Evolutionary conservation across 2,113 vertebrate genomes (phyloP), one percentile per base, ranked within the genome.

Genomic region (Chamaetylas fuelleborni): DNA sequence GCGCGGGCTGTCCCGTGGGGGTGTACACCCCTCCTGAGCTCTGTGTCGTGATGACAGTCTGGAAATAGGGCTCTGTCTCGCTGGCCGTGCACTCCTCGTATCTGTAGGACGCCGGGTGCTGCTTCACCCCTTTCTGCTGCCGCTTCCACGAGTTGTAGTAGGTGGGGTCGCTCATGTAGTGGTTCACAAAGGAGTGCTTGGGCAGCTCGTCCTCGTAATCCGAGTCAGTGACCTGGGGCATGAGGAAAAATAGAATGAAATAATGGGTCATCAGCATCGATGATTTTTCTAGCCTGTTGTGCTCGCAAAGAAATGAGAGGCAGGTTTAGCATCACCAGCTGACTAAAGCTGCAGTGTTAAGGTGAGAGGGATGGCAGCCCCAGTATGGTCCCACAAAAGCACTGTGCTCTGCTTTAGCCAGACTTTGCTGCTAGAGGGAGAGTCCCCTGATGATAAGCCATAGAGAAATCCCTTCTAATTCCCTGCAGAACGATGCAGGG

Each of bases 101-200:
- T 86, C 97, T 95, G 45, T 99, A 99, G 6, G 98, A 95, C 0
- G 97, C 40, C 0, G 98, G 97, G 86, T 96, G 87, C 90, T 98
- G 87, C 92, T 99, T 98, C 50, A 98, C 96, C 64, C 98, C 98
- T 61, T 99, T 99, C 92, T 99, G 98, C 96, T 99, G 98, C 78
- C 99, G 97, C 96, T 99, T 99, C 99, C 99, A 99, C 0, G 99
- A 99, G 97, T 98, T 99, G 98, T 98, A 99, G 98, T 99, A 99
- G 22, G 98, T 99, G 78, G 99, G 99, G 97, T 99, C 99, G 13
- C 99, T 99, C 99, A 99, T 99, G 97, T 99, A 99, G 66, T 99
- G 99, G 98, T 99, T 99, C 93, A 99, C 99, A 5, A 99, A 99
- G n/a, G 99, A 99, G 96, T 99, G 99, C 82, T 99, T 99, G 33